Evolutionary conservation across 2,113 vertebrate species (phyloP), one percentile per base, ranked within the genome.

Genomic region (Notarius quadriscutis): DNA sequence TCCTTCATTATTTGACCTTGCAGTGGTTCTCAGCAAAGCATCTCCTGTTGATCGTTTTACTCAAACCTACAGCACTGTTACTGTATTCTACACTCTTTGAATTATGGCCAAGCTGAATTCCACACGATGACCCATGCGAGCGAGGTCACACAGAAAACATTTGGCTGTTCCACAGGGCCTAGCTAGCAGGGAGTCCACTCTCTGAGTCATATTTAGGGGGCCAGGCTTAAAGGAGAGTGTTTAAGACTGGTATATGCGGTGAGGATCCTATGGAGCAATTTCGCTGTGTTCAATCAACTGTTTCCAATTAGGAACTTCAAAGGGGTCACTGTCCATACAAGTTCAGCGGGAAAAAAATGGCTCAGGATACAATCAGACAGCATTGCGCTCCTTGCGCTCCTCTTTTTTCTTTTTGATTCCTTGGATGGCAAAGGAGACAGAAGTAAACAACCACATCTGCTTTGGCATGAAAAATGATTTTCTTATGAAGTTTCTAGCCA

Each of bases 21-120:
- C 25, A 60, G 53, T 75, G 5, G 53, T 50, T 60, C 48, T 53
- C 27, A 85, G 30, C 0, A 6, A 67, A 84, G 15, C 10, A 18
- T 84, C 8, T 18, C 83, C 51, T 30, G 60, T 57, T 79, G 58
- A 77, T 86, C 2, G 7, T 53, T 81, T 7, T 71, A 71, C 51
- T 71, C 20, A 48, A 84, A 84, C 11, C 22, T 48, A 75, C 30
- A 58, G 51, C 55, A 77, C 34, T 78, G 30, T 63, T 18, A 57
- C 41, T 69, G 17, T 53, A 60, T 63, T 79, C 82, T 84, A 57
- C 60, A 74, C 34, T 27, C 90, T 88, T 92, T 88, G 91, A 91
- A 90, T 92, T 85, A 90, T 92, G 91, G 89, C 58, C 25, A 88
- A 62, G 88, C 41, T 63, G 78, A 92, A 95, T 95, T 94, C 93